Conservation (phyloP, 2,888 invertebrate species). For the Stenchaetothrips biformis region DNA sequence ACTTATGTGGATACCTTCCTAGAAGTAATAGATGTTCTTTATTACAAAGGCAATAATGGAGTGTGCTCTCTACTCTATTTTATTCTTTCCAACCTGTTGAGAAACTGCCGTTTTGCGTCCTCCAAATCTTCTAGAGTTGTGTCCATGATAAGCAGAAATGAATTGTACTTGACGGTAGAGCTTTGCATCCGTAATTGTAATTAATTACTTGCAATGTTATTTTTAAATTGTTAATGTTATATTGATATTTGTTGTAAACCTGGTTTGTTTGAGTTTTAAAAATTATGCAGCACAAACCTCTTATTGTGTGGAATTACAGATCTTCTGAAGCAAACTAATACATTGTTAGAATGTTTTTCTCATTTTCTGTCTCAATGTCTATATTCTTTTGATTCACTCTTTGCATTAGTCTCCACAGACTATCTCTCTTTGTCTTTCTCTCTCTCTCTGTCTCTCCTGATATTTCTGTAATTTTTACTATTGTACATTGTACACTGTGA, state of each 20-base stretch:
- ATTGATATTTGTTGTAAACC: constrained; percentile 12
- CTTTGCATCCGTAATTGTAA: constrained; percentile 18
- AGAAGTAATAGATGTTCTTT: constrained; percentile 22
- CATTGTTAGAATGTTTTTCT: not conserved
- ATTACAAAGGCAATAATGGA: constrained; percentile 22
- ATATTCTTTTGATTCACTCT: not conserved
- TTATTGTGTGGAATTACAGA: not conserved
- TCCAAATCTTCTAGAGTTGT: not conserved
- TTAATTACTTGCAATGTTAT: constrained; percentile 12
- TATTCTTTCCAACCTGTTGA: not conserved
- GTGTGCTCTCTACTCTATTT: not conserved
- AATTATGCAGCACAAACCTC: not conserved
- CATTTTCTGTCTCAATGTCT: not conserved
- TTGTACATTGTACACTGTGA: not conserved
- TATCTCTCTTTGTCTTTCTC: not conserved
- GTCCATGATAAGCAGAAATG: not conserved
- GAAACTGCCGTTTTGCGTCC: not conserved
- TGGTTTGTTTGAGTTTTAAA: not conserved
- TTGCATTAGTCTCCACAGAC: not conserved
- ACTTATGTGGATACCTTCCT: constrained; percentile 3
- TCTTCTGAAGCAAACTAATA: not conserved
- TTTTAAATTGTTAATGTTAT: constrained; percentile 20
- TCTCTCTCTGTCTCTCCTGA: not conserved
- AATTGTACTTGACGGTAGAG: not conserved
- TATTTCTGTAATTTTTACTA: not conserved